phyloP scores from a whole-genome alignment of 2,888 invertebrate genomes.

The Synanthedon andrenaeformis region DNA sequence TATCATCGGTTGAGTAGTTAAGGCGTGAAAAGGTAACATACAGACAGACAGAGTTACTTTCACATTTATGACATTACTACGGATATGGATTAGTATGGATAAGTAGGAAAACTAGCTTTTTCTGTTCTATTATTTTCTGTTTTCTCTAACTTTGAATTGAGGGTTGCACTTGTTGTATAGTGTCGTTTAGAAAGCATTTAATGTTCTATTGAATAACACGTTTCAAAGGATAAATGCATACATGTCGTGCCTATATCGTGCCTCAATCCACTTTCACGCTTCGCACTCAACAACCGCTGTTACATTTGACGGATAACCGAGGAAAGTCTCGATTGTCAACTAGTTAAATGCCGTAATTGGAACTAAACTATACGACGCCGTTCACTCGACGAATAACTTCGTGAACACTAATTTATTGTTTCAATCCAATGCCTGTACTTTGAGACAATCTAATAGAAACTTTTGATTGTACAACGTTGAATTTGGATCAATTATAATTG shows the following conservation, averaged over 20 bases:
- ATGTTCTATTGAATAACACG: constrained; percentile 41
- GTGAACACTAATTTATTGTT: background rate
- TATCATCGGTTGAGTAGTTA: too few relatives aligned
- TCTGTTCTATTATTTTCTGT: too few relatives aligned
- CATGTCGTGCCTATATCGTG: constrained; percentile 32
- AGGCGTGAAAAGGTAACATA: too few relatives aligned
- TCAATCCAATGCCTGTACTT: background rate
- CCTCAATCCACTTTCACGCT: constrained; percentile 43
- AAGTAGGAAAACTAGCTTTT: too few relatives aligned
- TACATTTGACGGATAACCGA: constrained; percentile 16
- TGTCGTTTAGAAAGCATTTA: constrained; percentile 35
- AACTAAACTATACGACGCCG: constrained; percentile 15
- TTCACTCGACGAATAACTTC: background rate
- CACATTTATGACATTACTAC: too few relatives aligned
- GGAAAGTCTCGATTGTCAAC: constrained; percentile 30
- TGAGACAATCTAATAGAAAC: too few relatives aligned
- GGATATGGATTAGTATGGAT: too few relatives aligned
- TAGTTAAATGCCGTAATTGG: constrained; percentile 26
- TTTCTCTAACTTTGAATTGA: too few relatives aligned
- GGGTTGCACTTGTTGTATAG: too few relatives aligned
- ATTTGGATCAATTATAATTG: too few relatives aligned
- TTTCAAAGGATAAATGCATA: constrained; percentile 29
- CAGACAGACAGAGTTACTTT: too few relatives aligned
- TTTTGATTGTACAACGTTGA: too few relatives aligned
- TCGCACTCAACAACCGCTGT: constrained; percentile 2